A percentile compares a stretch with the other conserved stretches of the same genome.
phyloP scores from a whole-genome alignment of 2,113 vertebrate genomes.

The Pachyramphus minor region DNA sequence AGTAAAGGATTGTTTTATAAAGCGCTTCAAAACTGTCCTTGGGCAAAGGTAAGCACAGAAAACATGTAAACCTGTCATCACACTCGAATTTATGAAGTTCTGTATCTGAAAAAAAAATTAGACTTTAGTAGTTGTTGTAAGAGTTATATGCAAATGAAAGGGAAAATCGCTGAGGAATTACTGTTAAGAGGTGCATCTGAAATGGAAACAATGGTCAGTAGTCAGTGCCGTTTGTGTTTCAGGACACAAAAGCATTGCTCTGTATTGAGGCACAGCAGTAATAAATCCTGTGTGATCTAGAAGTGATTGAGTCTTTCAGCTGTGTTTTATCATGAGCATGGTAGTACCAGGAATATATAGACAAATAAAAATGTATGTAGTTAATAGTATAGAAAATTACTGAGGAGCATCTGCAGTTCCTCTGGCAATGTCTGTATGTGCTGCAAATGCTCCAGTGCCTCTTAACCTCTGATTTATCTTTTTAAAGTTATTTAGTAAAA shows the following conservation, averaged over 20 bases:
- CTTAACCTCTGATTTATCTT: neutral
- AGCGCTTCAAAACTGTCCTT: slow-evolving; percentile 91
- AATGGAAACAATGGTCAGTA: neutral
- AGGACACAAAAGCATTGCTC: neutral
- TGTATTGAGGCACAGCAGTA: neutral
- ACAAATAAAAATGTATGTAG: neutral
- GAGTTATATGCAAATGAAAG: neutral
- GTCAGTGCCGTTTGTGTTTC: neutral
- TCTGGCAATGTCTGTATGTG: neutral
- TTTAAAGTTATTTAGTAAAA: neutral
- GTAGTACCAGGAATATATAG: neutral
- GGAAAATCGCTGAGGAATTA: neutral
- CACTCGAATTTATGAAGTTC: neutral
- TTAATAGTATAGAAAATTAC: neutral
- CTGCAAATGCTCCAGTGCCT: neutral
- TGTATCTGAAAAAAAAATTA: neutral
- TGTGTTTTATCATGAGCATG: neutral
- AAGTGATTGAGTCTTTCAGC: neutral
- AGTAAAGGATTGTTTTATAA: slow-evolving; percentile 91
- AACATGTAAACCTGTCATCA: neutral
- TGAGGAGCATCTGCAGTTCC: neutral
- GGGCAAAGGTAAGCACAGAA: slow-evolving; percentile 86
- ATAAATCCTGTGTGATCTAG: neutral
- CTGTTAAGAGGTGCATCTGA: neutral
- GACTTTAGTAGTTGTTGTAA: neutral